Percentiles rank a stretch among this genome's conserved stretches.
These are phyloP conservation scores for Agapornis roseicollis DNA, from an alignment of 2,113 vertebrate genomes.

Conservation along the genomic window DNA sequence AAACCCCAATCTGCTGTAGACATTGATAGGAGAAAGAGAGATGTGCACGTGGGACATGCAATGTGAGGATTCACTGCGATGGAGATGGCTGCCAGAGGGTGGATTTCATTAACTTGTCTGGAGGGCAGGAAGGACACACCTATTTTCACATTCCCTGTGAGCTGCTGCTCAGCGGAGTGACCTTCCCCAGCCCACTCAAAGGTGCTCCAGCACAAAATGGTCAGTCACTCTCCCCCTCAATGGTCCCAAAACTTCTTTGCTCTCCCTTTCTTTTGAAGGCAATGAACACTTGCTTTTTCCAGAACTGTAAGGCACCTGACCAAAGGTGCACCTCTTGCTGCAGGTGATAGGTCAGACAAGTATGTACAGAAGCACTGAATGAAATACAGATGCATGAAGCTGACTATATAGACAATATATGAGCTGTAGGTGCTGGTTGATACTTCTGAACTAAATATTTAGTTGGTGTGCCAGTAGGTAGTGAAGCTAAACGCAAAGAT, in stretches of 20 bases:
- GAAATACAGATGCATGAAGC: background rate
- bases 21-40: background rate
- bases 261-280: background rate
- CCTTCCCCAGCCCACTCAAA: background rate
- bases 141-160: background rate
- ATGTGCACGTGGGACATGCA: background rate
- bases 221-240: background rate
- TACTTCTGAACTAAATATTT: background rate
- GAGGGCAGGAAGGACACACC: background rate
- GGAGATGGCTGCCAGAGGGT: background rate
- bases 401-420: background rate
- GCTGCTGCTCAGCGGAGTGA: background rate
- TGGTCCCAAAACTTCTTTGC: background rate
- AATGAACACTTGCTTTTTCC: background rate
- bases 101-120: background rate
- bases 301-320: background rate
- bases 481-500: background rate
- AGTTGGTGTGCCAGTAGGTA: background rate
- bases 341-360: background rate
- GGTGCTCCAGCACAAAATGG: background rate
- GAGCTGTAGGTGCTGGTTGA: background rate
- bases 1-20: background rate
- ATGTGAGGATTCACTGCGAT: background rate
- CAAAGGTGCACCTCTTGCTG: rapidly evolving
- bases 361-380: background rate